Evolutionary conservation across 2,797 vertebrate species (phyloP), one percentile per base, ranked within the genome.

Genomic region (Neopelma chrysocephalum): DNA sequence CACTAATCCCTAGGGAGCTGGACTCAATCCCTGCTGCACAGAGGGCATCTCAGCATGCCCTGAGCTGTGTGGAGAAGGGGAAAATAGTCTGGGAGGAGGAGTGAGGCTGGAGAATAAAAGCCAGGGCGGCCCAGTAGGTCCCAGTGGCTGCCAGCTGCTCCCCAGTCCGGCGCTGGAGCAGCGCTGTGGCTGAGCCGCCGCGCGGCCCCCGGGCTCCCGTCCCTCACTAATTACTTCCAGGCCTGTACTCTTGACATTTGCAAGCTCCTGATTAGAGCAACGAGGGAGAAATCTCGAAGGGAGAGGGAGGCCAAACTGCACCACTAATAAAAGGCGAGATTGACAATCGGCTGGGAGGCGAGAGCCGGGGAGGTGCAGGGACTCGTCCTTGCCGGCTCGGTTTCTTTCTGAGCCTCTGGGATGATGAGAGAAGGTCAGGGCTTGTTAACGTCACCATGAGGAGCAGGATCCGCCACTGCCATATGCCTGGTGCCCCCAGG

Each of bases 201-300:
- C 10, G 0, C 0, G 0, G 62, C 62, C 75, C 79, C 60, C 1
- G 0, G 83, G 92, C 92, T 85, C 78, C 3, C 6, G 53, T 72
- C 82, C 92, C 72, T 91, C 94, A 69, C 91, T 96, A 95, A 97
- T 97, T 97, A 93, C 94, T 96, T 94, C 94, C 79, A 91, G 91
- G 94, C 72, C 89, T 83, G 82, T 93, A 75, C 94, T 93, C 95
- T 82, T 95, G 95, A 95, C 94, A 96, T 97, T 97, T 97, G 92
- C 94, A 94, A 83, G 89, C 79, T 96, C 92, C 94, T 96, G 95
- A 96, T 96, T 95, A 97, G 94, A 96, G 94, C 95, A 88, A 86
- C 6, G 43, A 95, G 82, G 96, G 87, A 96, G 92, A 95, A 97
- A 94, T 87, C 95, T 96, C 54, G 0, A 58, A 92, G 91, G 92